Evolutionary conservation across 2,888 invertebrate species (phyloP).

Genomic region (Drosophila greeni): DNA sequence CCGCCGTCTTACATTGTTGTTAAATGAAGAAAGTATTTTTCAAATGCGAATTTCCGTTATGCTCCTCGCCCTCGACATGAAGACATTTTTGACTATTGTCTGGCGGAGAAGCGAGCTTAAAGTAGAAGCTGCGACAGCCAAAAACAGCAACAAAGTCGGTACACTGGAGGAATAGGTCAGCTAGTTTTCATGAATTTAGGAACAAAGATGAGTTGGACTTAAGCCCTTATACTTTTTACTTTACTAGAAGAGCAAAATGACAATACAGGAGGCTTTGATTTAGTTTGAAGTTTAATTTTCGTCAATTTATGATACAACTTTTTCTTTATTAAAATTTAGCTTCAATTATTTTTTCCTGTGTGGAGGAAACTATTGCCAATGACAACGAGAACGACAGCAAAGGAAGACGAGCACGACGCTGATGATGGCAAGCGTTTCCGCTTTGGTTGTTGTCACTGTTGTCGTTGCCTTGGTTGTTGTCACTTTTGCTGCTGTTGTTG

Average conservation of each 20-base stretch:
- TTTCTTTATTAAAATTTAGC: background rate
- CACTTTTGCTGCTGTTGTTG: conserved; percentile 32
- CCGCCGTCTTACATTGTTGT: conserved; percentile 64
- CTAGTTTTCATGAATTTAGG: too few species aligned
- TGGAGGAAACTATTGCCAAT: conserved; percentile 68
- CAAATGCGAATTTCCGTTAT: conserved; percentile 74
- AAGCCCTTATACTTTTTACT: too few species aligned
- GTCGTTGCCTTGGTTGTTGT: conserved; percentile 22
- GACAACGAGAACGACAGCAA: conserved; percentile 56
- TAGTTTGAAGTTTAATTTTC: too few species aligned
- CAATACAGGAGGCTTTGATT: too few species aligned
- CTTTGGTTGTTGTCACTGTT: conserved; percentile 44
- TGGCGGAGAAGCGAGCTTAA: conserved; percentile 48
- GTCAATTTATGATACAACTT: too few species aligned
- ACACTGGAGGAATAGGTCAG: background rate
- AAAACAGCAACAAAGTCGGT: conserved; percentile 66
- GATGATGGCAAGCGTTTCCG: conserved; percentile 72
- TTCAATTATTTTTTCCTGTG: background rate
- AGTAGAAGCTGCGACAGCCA: conserved; percentile 47
- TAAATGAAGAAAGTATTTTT: conserved; percentile 75
- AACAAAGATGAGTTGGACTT: background rate
- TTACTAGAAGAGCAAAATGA: too few species aligned
- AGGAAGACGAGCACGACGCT: conserved; percentile 52
- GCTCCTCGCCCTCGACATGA: conserved; percentile 70
- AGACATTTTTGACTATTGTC: conserved; percentile 72